A percentile compares a stretch with the other conserved stretches of the same genome.
These are phyloP conservation scores for Griposia aprilina DNA, from an alignment of 2,888 invertebrate genomes.

Conservation along the genomic window DNA sequence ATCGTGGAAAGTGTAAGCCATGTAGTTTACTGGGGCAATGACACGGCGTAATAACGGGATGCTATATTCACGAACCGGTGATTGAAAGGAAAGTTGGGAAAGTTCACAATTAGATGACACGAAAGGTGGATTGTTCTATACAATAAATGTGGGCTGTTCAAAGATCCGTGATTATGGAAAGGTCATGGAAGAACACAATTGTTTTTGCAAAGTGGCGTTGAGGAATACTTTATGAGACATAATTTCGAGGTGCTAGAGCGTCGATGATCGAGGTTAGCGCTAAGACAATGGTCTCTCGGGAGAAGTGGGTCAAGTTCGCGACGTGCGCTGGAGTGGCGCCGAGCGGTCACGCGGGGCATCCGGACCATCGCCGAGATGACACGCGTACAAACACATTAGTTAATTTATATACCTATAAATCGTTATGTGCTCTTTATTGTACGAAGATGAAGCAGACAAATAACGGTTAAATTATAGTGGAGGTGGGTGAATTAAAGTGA, in stretches of 20 bases:
- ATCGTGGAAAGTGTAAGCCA: constrained; percentile 78
- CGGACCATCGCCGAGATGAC: constrained; percentile 43
- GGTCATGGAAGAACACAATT: constrained; percentile 67
- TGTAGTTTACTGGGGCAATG: constrained; percentile 83
- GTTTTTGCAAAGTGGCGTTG: constrained; percentile 66
- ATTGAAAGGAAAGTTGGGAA: constrained; percentile 88
- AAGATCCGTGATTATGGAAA: constrained; percentile 61
- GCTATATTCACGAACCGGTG: constrained; percentile 78
- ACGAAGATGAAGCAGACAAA: constrained; percentile 1
- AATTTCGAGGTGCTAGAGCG: constrained; percentile 75
- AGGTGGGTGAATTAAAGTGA: neutral
- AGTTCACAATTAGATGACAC: constrained; percentile 84
- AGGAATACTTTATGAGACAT: constrained; percentile 72
- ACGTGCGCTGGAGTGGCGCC: constrained; percentile 77
- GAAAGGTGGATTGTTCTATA: constrained; percentile 68
- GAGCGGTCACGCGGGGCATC: constrained; percentile 74
- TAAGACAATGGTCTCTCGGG: constrained; percentile 85
- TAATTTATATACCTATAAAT: constrained; percentile 22
- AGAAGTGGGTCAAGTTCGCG: constrained; percentile 88
- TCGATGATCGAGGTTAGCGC: constrained; percentile 79
- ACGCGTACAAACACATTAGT: constrained; percentile 35
- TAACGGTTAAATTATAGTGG: neutral
- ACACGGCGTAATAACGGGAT: constrained; percentile 82
- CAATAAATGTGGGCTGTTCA: constrained; percentile 54
- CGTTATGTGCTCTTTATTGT: constrained; percentile 40